Base-by-base conservation (phyloP, 2,888 invertebrate species). In the Monopis laevigella region DNA sequence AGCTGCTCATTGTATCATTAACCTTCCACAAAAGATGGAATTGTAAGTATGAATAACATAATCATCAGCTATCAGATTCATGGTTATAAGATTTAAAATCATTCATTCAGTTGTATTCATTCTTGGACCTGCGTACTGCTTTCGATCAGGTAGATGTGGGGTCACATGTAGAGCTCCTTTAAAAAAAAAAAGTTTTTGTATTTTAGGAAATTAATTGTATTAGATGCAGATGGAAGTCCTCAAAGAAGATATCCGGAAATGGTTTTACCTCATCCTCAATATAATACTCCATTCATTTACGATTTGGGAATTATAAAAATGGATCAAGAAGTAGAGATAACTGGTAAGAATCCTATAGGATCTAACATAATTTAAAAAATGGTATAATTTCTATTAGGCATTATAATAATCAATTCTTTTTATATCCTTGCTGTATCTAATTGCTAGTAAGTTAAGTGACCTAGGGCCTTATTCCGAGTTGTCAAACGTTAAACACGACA, bases 281-380 rank as follows among this genome's bases (percentile, higher is more conserved):
- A 84, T 52, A 68, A 73, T 46, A 59, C 56, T 5, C 78, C 78
- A 1, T 38, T 55, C 1, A 75, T 73, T 47, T 68, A 77, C 49
- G 89, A 89, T 48, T 72, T 89, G 19, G 88, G 84, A 1, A 55
- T 89, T 1, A 61, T 88, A 13, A 75, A 84, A 45, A 42, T 85
- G 16, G 59, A 68, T 8, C 46, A 44, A 1, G 69, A 82, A 1
- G 75, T 77, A 1, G 51, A 66, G 16, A 58, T 85, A 11, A 63
- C 80, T 57, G 66, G 80, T 78, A 55, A 11, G 7, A n/a, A 29
- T 10, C 10, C 10, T n/a, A n/a, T n/a, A n/a, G n/a, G n/a, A n/a
- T n/a, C n/a, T n/a, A 7, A 24, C 24, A 24, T 7, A 24, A 24
- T 24, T 24, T 24, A 24, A 24, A 24, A 24, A 24, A 24, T 5